A percentile compares a stretch with the other conserved stretches of the same genome.
Evolutionary conservation across 2,113 vertebrate species (phyloP).

Genomic region (Limnothrissa miodon): DNA sequence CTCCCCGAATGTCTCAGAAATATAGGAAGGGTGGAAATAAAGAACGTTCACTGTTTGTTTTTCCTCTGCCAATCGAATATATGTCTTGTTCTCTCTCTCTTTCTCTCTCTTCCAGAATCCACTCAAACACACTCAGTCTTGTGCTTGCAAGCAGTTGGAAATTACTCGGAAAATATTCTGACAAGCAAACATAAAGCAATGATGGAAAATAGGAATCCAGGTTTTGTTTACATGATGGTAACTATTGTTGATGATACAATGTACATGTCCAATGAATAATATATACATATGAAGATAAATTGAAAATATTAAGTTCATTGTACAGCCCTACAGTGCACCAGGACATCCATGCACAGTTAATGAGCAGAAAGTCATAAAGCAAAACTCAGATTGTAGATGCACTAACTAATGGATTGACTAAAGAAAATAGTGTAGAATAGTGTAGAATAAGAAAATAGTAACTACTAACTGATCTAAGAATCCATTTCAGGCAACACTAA

Average conservation of each 20-base stretch:
- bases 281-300: neutral
- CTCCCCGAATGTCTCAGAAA: neutral
- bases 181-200: neutral
- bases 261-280: no score
- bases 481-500: neutral
- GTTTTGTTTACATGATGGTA: no score
- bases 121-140: neutral
- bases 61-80: neutral
- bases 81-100: slow-evolving; percentile 13
- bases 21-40: neutral
- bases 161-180: neutral
- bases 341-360: neutral
- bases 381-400: no score
- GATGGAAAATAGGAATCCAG: neutral
- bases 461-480: neutral
- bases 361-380: neutral
- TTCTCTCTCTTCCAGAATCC: neutral
- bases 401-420: no score
- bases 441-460: no score
- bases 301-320: neutral
- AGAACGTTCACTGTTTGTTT: neutral
- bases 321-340: neutral
- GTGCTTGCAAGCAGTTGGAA: neutral
- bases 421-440: no score
- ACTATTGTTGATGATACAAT: no score